Evolutionary conservation across 1,140 invertebrate genomes (phyloP), one percentile per base, ranked within the genome.

Genomic region (Cydia splendana): DNA sequence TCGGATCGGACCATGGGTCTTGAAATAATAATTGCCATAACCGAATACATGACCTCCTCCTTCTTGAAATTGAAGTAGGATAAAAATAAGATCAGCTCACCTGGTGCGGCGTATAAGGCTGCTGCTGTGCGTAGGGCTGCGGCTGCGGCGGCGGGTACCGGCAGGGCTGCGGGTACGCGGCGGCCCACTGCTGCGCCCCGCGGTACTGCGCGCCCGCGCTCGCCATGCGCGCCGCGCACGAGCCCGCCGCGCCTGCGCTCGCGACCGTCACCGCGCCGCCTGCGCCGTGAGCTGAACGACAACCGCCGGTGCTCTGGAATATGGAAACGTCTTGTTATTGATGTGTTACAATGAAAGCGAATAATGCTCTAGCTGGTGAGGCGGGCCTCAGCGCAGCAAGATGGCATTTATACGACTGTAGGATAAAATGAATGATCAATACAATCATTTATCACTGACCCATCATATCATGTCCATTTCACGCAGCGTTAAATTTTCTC

Each of bases 151-250:
- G 89, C 86, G 91, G 91, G 82, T 92, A 92, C 85, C 91, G 91
- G 89, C 91, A 92, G 84, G 91, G 91, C 85, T 84, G 90, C 87
- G 89, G 88, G 83, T 91, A 91, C 57, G 89, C 89, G 84, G 88
- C 84, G 75, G 88, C 86, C 91, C 89, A 91, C 88, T 90, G 89
- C 88, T 90, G 88, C 86, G 85, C 81, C 78, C 89, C 89, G 87
- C 90, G 90, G 87, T 82, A 92, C 84, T 92, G 90, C 77, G 90
- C 90, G 86, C 90, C 90, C 82, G 90, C 90, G 89, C 90, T 92
- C 79, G 90, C 90, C 90, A 92, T 92, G 87, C 90, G 89, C 86
- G 85, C 87, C 80, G 88, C 88, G 89, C 88, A 86, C 87, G 86
- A 88, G 82, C 86, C 87, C 82, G 78, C 78, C 73, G 83, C 81